Evolutionary conservation across 2,113 vertebrate species (phyloP).

Genomic region (Anolis sagrei): DNA sequence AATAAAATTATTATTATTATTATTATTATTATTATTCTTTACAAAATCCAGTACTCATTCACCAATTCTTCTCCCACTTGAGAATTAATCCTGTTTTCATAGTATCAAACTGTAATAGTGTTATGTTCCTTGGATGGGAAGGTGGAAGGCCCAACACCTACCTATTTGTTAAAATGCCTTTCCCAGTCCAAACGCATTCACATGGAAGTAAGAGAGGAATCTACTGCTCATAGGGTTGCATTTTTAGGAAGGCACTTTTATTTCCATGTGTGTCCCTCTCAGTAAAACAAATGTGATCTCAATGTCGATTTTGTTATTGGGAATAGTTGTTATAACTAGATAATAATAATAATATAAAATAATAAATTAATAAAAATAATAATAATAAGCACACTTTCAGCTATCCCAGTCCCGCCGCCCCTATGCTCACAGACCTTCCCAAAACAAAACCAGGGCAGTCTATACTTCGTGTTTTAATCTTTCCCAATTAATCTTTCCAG

Average conservation of each 20-base stretch:
- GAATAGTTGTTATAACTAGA: background rate
- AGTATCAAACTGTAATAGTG: background rate
- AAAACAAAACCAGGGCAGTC: background rate
- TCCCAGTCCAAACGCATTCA: background rate
- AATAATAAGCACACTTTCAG: background rate
- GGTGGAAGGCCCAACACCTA: background rate
- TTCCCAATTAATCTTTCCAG: slow-evolving; percentile 25
- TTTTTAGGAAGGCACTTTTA: background rate
- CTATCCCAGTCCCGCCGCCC: rapidly evolving
- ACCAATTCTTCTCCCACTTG: background rate
- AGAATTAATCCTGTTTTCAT: background rate
- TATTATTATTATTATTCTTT: background rate
- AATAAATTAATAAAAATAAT: background rate
- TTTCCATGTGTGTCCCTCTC: background rate
- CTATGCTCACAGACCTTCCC: background rate
- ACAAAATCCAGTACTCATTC: background rate
- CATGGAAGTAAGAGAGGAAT: background rate
- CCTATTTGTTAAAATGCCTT: background rate
- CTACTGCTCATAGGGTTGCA: no score
- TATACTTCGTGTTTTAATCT: slow-evolving; percentile 11
- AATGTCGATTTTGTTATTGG: background rate
- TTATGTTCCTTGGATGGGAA: background rate
- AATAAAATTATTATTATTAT: background rate
- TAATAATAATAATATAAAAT: no score
- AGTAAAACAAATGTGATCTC: background rate